Evolutionary conservation across 2,113 vertebrate species (phyloP).

Genomic region (Scatophagus argus): DNA sequence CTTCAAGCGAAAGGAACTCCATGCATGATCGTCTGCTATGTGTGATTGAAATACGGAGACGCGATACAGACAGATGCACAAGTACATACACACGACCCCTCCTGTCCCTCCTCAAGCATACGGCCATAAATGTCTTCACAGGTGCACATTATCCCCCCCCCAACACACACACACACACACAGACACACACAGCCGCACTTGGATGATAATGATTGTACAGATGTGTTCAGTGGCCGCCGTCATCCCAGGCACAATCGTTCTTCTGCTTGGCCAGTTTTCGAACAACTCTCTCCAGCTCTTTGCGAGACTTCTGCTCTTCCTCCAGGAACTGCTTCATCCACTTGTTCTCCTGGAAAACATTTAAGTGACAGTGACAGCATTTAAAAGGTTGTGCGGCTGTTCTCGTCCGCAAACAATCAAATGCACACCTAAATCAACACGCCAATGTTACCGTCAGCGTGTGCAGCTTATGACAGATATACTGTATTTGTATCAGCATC

Average conservation of each 20-base stretch:
- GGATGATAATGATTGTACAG: slow-evolving; percentile 52
- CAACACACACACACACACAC: slow-evolving; percentile 11
- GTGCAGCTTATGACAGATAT: too few species aligned
- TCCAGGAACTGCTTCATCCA: slow-evolving; percentile 98
- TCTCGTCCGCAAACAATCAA: background rate
- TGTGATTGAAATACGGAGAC: slow-evolving; percentile 57
- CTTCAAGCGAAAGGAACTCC: slow-evolving; percentile 21
- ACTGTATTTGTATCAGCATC: too few species aligned
- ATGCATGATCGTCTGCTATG: slow-evolving; percentile 3
- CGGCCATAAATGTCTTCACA: slow-evolving; percentile 21
- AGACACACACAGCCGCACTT: slow-evolving; percentile 13
- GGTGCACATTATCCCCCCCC: too few species aligned
- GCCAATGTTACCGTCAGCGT: background rate
- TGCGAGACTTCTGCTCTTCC: slow-evolving; percentile 96
- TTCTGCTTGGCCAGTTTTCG: slow-evolving; percentile 94
- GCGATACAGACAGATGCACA: slow-evolving; percentile 25
- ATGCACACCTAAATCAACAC: background rate
- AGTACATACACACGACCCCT: slow-evolving; percentile 19
- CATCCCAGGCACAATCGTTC: slow-evolving; percentile 91
- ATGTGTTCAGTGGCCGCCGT: slow-evolving; percentile 83
- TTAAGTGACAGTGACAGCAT: background rate
- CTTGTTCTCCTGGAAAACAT: slow-evolving; percentile 91
- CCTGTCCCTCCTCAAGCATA: slow-evolving; percentile 22
- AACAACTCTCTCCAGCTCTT: slow-evolving; percentile 94
- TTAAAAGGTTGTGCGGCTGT: background rate